These are phyloP conservation scores for Neodiprion lecontei DNA, from an alignment of 1,140 invertebrate species.

Conservation along the genomic window DNA sequence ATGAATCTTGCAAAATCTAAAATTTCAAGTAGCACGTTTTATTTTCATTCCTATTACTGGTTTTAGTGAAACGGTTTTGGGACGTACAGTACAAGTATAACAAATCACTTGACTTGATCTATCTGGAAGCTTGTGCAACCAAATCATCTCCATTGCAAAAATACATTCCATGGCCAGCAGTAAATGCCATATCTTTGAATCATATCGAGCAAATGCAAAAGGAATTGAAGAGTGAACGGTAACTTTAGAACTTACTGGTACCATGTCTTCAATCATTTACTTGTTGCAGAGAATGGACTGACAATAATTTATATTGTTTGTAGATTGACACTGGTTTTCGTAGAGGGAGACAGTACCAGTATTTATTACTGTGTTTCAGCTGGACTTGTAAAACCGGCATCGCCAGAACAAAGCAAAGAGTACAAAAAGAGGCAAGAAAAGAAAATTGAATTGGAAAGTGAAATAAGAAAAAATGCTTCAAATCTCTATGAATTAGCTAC, in stretches of 20 bases:
- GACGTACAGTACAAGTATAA: constrained; percentile 53
- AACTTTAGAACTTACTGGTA: constrained; percentile 33
- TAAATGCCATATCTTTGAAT: constrained; percentile 43
- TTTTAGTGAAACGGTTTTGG: constrained; percentile 46
- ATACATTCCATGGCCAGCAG: constrained; percentile 49
- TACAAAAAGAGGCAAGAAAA: constrained; percentile 44
- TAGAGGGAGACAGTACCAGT: constrained; percentile 51
- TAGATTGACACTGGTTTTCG: constrained; percentile 57
- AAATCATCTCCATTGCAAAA: constrained; percentile 43
- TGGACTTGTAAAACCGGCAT: constrained; percentile 48
- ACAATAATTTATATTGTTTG: constrained; percentile 20
- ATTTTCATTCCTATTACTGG: constrained; percentile 18
- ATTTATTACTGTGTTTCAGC: constrained; percentile 51
- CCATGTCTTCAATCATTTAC: constrained; percentile 1
- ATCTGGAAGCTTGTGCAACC: constrained; percentile 47
- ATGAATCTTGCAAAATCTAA: too few species aligned
- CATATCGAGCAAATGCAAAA: constrained; percentile 53
- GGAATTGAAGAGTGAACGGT: constrained; percentile 35
- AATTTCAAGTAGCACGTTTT: too few species aligned
- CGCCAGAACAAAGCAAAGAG: constrained; percentile 44
- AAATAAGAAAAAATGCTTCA: constrained; percentile 49
- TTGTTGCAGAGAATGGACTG: background rate
- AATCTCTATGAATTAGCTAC: constrained; percentile 55
- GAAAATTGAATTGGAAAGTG: constrained; percentile 43
- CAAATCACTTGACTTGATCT: constrained; percentile 46